phyloP scores from a whole-genome alignment of 2,888 invertebrate genomes.

The Parnassius smintheus region DNA sequence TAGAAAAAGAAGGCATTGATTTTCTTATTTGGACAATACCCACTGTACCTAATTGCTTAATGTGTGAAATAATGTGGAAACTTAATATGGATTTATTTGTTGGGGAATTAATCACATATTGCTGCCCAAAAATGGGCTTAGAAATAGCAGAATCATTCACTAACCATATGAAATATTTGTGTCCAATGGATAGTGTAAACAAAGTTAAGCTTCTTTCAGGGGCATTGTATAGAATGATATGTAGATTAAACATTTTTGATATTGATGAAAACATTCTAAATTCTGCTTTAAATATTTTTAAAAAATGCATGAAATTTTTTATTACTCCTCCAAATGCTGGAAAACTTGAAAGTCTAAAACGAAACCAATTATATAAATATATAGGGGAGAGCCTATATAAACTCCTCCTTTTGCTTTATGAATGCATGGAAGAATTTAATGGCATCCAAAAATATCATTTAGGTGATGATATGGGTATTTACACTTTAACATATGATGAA shows the following conservation, averaged over 20 bases:
- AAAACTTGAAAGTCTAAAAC: constrained; percentile 46
- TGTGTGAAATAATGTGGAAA: constrained; percentile 67
- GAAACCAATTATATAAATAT: constrained; percentile 55
- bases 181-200: constrained; percentile 51
- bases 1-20: constrained; percentile 56
- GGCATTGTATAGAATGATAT: constrained; percentile 55
- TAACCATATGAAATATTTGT: constrained; percentile 58
- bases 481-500: constrained; percentile 50
- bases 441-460: constrained; percentile 42
- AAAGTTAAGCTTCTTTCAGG: constrained; percentile 48
- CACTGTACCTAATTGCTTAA: constrained; percentile 57
- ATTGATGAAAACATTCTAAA: constrained; percentile 41
- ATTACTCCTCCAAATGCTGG: constrained; percentile 55
- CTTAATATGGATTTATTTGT: constrained; percentile 58
- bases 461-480: constrained; percentile 44
- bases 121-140: constrained; percentile 54
- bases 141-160: constrained; percentile 57
- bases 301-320: constrained; percentile 57
- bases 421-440: constrained; percentile 49
- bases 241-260: constrained; percentile 55
- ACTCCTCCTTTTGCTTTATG: constrained; percentile 44
- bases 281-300: constrained; percentile 46
- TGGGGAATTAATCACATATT: constrained; percentile 56
- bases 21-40: constrained; percentile 62
- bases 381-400: constrained; percentile 52